A percentile compares a stretch with the other conserved stretches of the same genome.
These are phyloP conservation scores for Elephantulus edwardii DNA, from an alignment of 2,113 vertebrate genomes.

Conservation along the genomic window DNA sequence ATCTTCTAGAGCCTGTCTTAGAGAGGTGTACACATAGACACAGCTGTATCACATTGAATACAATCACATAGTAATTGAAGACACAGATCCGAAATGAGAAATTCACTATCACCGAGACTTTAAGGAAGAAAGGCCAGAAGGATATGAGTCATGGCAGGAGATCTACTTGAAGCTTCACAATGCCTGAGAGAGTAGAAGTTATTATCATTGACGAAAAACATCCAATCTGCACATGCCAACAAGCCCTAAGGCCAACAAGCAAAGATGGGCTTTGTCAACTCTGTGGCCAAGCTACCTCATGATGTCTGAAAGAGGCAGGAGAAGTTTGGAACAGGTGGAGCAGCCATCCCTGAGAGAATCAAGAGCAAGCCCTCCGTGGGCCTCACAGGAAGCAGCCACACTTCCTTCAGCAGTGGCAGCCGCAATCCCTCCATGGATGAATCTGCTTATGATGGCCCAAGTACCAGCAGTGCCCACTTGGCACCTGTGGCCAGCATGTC, in stretches of 20 bases:
- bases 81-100: constrained; percentile 96
- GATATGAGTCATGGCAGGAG: constrained; percentile 97
- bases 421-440: constrained; percentile 72
- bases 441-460: no score
- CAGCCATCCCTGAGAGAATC: constrained; percentile 81
- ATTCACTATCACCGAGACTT: constrained; percentile 97
- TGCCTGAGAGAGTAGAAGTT: constrained; percentile 94
- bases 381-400: constrained; percentile 77
- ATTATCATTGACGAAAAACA: constrained; percentile 92
- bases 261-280: constrained; percentile 97
- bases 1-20: constrained; percentile 94
- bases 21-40: constrained; percentile 95
- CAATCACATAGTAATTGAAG: constrained; percentile 94
- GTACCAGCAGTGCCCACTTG: constrained; percentile 83
- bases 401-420: constrained; percentile 15
- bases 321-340: constrained; percentile 92
- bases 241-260: constrained; percentile 97
- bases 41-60: constrained; percentile 96
- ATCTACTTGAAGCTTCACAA: constrained; percentile 96
- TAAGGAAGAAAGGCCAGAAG: constrained; percentile 91
- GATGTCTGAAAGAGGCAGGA: no score
- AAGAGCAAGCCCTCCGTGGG: constrained; percentile 87
- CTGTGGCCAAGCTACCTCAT: constrained; percentile 94
- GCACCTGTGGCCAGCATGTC: constrained; percentile 79
- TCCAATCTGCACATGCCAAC: constrained; percentile 95